Evolutionary conservation across 2,888 invertebrate genomes (phyloP).

Genomic region (Tinea semifulvella): DNA sequence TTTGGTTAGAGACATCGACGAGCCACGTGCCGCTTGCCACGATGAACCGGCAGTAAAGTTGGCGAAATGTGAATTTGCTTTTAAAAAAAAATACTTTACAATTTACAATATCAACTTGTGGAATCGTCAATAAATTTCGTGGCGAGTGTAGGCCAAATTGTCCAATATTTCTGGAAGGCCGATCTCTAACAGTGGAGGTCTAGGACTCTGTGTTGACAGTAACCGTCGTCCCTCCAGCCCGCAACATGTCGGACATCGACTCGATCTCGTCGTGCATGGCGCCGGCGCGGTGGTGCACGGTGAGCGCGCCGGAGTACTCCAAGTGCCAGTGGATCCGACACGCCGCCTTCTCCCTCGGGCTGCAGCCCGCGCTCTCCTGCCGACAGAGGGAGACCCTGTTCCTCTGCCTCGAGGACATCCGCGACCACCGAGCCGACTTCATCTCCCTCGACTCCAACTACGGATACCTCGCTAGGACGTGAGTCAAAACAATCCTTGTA

Average conservation of each 20-base stretch:
- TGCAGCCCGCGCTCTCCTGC: slow-evolving; percentile 68
- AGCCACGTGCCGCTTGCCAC: too few relatives aligned
- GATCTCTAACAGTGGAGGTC: not conserved
- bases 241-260: slow-evolving; percentile 31
- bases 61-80: too few relatives aligned
- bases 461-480: slow-evolving; percentile 71
- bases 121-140: too few relatives aligned
- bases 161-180: slow-evolving; percentile 2
- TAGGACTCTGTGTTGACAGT: not conserved
- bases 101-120: too few relatives aligned
- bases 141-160: too few relatives aligned
- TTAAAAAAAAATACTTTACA: too few relatives aligned
- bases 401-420: slow-evolving; percentile 64
- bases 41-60: too few relatives aligned
- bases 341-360: slow-evolving; percentile 63
- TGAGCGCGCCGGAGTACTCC: slow-evolving; percentile 50
- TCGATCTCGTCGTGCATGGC: slow-evolving; percentile 35
- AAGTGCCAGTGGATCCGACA: slow-evolving; percentile 70
- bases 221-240: slow-evolving; percentile 30
- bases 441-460: slow-evolving; percentile 70
- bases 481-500: slow-evolving; percentile 36
- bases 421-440: slow-evolving; percentile 60
- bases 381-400: slow-evolving; percentile 46
- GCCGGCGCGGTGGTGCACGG: slow-evolving; percentile 69
- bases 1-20: too few relatives aligned